Evolutionary conservation across 2,888 invertebrate species (phyloP), one percentile per base, ranked within the genome.

Genomic region (Priapulus caudatus): DNA sequence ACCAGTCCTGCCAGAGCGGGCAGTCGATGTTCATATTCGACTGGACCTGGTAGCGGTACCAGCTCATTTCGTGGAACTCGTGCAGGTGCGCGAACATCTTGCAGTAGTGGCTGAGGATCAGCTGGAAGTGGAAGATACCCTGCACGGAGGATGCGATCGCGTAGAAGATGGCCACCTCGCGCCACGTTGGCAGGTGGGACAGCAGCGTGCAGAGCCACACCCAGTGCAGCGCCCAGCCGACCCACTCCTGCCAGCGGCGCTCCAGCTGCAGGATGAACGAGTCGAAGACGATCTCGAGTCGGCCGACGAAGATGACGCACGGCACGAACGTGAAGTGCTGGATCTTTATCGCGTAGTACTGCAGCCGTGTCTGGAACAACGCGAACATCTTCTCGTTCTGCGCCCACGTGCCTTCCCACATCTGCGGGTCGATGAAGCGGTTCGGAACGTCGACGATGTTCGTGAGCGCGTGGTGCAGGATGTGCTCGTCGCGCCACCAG

Each of bases 91-190:
- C 45, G 45, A 53, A 53, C 2, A 19, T 15, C 45, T 53, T 53
- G 48, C 45, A 53, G 54, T 53, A 53, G 45, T 53, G 53, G 43
- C 53, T 53, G 4, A 53, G 21, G n/a, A 53, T 18, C n/a, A 53
- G 23, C 54, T 53, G 24, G 2, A 49, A 18, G 21, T 49, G 49
- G 3, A 49, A 21, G 21, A 49, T 49, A 16, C 49, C 49, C 10
- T 49, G 45, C 3, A 49, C 18, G 2, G 21, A 19, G 2, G 49
- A 49, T n/a, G 49, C 43, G 45, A 49, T 4, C 4, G 18, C 18
- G 47, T 49, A 49, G 45, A 47, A 18, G 43, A 48, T 2, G 21
- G 21, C 16, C 2, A 46, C 47, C 4, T 49, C 45, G n/a, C 2
- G 24, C 49, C 49, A 49, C 16, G 49, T 49, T 2, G 43, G 46